Conservation (phyloP, 1,140 invertebrate species). For the Lepidotrigona ventralis region DNA sequence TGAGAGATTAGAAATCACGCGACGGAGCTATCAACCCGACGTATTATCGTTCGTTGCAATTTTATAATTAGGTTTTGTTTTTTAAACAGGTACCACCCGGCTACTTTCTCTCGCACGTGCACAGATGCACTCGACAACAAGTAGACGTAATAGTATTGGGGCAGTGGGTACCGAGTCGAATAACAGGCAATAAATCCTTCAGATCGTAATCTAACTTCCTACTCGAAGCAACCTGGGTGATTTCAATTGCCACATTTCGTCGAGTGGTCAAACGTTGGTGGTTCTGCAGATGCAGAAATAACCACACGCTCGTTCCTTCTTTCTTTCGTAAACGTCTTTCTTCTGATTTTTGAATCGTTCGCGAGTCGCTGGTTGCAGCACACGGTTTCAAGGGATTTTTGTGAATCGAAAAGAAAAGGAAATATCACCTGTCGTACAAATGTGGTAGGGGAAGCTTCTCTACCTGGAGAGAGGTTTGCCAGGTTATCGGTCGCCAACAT, state of each 20-base stretch:
- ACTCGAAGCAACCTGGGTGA: background rate
- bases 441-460: background rate
- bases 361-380: no score
- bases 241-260: background rate
- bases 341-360: no score
- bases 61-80: background rate
- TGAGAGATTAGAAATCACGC: slow-evolving; percentile 34
- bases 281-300: background rate
- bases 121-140: background rate
- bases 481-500: slow-evolving; percentile 8
- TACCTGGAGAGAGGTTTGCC: background rate
- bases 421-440: background rate
- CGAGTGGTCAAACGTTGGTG: background rate
- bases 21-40: background rate
- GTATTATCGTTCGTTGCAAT: slow-evolving; percentile 2
- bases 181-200: background rate
- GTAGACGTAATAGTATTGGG: no score
- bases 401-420: no score
- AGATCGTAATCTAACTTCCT: background rate
- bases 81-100: no score
- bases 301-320: background rate
- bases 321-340: no score
- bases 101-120: slow-evolving; percentile 5
- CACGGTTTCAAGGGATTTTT: no score
- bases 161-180: background rate